A percentile compares a stretch with the other conserved stretches of the same genome.
Conservation (phyloP, 1,140 invertebrate genomes). For the Drosophila parabipectinata region DNA sequence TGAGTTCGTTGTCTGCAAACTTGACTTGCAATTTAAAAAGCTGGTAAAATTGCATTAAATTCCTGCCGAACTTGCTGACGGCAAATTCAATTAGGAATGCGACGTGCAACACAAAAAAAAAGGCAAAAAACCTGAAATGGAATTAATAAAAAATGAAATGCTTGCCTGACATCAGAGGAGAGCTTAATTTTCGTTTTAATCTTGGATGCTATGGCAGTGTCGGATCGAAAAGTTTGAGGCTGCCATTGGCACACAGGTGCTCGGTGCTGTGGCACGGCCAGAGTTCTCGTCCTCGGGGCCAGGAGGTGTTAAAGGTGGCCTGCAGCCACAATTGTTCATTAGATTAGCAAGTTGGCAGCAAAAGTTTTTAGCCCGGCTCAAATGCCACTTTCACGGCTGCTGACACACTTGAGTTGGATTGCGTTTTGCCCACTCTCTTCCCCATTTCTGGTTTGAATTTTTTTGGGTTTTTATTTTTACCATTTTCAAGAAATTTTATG, state of each 20-base stretch:
- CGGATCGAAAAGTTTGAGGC: constrained; percentile 57
- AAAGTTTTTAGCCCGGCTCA: constrained; percentile 72
- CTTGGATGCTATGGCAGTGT: constrained; percentile 36
- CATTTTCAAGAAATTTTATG: constrained; percentile 66
- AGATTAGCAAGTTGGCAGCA: constrained; percentile 75
- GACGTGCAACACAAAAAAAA: constrained; percentile 16
- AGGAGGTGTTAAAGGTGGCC: constrained; percentile 62
- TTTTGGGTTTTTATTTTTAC: constrained; percentile 9
- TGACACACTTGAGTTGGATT: constrained; percentile 71
- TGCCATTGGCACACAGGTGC: constrained; percentile 52
- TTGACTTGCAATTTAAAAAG: constrained; percentile 64
- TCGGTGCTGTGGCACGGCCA: background rate
- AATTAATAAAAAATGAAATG: constrained; percentile 1
- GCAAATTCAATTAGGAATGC: constrained; percentile 63
- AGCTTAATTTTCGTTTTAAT: constrained; percentile 64
- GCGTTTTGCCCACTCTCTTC: constrained; percentile 15
- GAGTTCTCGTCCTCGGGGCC: constrained; percentile 15
- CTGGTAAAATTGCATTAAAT: constrained; percentile 66
- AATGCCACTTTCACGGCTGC: constrained; percentile 80
- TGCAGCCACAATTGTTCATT: constrained; percentile 80
- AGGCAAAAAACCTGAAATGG: constrained; percentile 20
- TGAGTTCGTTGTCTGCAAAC: constrained; percentile 60
- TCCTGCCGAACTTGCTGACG: constrained; percentile 41
- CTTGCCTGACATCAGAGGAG: constrained; percentile 32
- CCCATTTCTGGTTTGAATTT: background rate